A percentile compares a stretch with the other conserved stretches of the same genome.
phyloP scores from a whole-genome alignment of 2,888 invertebrate genomes.

The Homarus gammarus region DNA sequence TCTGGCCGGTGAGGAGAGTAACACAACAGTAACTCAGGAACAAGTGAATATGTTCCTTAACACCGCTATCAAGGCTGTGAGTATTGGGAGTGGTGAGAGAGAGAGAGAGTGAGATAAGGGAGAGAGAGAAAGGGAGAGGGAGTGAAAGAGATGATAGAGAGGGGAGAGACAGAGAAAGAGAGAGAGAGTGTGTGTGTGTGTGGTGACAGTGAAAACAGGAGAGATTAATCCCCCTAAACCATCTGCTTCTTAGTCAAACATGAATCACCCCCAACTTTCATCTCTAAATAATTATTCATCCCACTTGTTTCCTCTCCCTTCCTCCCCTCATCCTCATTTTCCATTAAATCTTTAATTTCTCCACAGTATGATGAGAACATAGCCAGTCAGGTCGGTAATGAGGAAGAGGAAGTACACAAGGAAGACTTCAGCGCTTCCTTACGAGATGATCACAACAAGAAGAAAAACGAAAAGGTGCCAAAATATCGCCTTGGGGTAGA shows the following conservation, averaged over 20 bases:
- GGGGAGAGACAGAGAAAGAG: not conserved
- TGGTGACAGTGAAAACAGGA: too few species aligned
- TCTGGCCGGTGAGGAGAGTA: constrained; percentile 77
- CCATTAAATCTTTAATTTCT: too few species aligned
- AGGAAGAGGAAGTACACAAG: not conserved
- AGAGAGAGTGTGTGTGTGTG: not conserved
- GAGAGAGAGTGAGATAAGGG: not conserved
- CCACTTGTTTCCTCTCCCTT: too few species aligned
- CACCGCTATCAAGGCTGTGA: constrained; percentile 77
- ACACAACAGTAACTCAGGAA: constrained; percentile 77
- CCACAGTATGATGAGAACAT: constrained; percentile 18
- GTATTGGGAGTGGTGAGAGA: not conserved
- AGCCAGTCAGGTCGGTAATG: not conserved
- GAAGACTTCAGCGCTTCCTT: constrained; percentile 16
- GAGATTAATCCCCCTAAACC: too few species aligned
- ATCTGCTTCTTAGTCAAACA: too few species aligned
- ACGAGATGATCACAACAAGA: not conserved
- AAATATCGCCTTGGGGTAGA: constrained; percentile 7
- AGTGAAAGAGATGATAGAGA: constrained; percentile 37
- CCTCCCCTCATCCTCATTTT: not conserved
- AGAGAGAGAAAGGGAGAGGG: not conserved
- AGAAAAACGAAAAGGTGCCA: not conserved
- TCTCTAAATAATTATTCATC: too few species aligned
- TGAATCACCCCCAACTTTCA: too few species aligned
- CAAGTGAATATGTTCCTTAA: constrained; percentile 77